A percentile compares a stretch with the other conserved stretches of the same genome.
Conservation (phyloP, 1,140 invertebrate genomes). For the Drosophila kurseongensis region DNA sequence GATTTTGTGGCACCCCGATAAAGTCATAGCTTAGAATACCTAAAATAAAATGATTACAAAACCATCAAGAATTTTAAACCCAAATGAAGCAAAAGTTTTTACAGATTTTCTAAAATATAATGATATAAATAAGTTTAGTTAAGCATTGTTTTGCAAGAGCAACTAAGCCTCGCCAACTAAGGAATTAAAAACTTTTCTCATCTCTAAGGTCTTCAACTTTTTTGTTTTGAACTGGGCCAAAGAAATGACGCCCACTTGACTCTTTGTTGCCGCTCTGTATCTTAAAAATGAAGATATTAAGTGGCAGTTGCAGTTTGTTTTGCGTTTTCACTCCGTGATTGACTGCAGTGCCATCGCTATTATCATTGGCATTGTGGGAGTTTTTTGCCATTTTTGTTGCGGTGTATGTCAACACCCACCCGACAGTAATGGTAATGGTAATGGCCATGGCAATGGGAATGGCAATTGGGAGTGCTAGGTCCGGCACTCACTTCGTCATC, state of each 20-base stretch:
- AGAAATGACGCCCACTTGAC: constrained; percentile 50
- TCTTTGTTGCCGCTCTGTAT: constrained; percentile 8
- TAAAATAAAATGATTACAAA: no score
- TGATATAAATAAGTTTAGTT: no score
- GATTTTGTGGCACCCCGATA: no score
- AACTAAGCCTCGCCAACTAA: background rate
- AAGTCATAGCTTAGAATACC: no score
- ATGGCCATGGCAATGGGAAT: constrained; percentile 47
- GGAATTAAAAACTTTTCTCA: background rate
- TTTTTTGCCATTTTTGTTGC: constrained; percentile 31
- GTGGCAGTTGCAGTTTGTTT: constrained; percentile 72
- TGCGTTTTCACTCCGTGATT: constrained; percentile 52
- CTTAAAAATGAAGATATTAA: constrained; percentile 74
- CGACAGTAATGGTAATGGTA: constrained; percentile 45
- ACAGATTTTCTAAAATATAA: no score
- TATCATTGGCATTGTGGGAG: constrained; percentile 39
- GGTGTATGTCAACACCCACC: constrained; percentile 55
- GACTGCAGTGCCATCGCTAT: constrained; percentile 34
- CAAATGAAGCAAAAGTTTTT: no score
- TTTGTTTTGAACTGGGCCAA: constrained; percentile 23
- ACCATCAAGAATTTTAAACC: no score
- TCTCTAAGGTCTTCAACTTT: background rate
- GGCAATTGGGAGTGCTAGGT: constrained; percentile 55
- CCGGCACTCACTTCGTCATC: constrained; percentile 59
- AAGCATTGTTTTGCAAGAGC: background rate